Evolutionary conservation across 1,140 invertebrate genomes (phyloP).

Genomic region (Potamilus streckersoni): DNA sequence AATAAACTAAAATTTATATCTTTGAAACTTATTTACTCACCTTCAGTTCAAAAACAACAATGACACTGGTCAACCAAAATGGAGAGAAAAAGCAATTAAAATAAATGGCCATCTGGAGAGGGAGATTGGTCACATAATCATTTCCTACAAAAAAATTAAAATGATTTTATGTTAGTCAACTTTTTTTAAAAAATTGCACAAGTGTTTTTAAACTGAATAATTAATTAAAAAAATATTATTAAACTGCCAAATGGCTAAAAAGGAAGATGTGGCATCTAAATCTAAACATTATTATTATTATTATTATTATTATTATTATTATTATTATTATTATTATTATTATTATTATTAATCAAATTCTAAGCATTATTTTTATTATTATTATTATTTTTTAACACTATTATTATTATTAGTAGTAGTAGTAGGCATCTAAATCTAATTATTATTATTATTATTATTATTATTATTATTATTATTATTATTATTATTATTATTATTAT

Average conservation of each 20-base stretch:
- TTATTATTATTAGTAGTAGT: too few relatives aligned
- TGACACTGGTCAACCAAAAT: conserved; percentile 77
- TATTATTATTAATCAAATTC: too few relatives aligned
- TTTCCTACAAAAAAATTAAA: conserved; percentile 56
- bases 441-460: too few relatives aligned
- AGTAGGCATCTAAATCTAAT: too few relatives aligned
- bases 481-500: too few relatives aligned
- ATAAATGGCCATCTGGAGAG: conserved; percentile 86
- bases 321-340: too few relatives aligned
- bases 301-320: background rate
- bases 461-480: too few relatives aligned
- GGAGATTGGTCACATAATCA: conserved; percentile 75
- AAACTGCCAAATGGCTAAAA: background rate
- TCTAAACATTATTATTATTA: conserved; percentile 1
- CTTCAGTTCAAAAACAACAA: conserved; percentile 74
- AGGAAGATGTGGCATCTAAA: background rate
- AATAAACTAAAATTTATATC: too few relatives aligned
- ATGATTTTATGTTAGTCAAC: background rate
- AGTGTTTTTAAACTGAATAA: background rate
- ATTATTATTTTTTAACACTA: too few relatives aligned
- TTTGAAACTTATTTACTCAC: conserved; percentile 49
- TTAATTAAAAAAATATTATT: conserved; percentile 2
- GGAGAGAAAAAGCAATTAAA: conserved; percentile 82
- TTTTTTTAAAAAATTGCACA: background rate
- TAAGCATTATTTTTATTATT: too few relatives aligned